phyloP scores from a whole-genome alignment of 2,113 vertebrate genomes.

The Nannobrachium achirus region DNA sequence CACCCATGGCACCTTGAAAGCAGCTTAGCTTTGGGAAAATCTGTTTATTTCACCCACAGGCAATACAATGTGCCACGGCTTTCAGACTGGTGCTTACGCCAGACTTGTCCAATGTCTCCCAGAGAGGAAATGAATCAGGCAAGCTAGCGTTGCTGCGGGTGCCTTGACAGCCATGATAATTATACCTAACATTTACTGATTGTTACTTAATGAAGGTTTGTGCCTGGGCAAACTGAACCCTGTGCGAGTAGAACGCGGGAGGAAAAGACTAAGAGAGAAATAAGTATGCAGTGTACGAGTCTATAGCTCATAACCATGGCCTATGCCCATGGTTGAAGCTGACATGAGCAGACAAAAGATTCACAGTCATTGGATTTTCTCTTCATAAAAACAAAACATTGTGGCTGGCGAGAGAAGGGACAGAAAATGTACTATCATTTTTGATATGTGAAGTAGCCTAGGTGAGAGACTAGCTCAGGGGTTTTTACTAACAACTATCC shows the following conservation, averaged over 20 bases:
- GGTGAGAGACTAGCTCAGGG: conserved; percentile 57
- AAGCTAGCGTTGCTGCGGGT: conserved; percentile 87
- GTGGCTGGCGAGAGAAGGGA: conserved; percentile 44
- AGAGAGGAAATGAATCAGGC: conserved; percentile 76
- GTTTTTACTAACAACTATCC: conserved; percentile 20
- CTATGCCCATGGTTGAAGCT: conserved; percentile 37
- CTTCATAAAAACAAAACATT: conserved; percentile 24
- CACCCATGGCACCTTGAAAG: conserved; percentile 34
- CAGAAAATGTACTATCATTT: conserved; percentile 54
- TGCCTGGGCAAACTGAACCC: conserved; percentile 87
- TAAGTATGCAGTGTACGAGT: conserved; percentile 15
- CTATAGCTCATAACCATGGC: conserved; percentile 35
- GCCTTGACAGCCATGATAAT: conserved; percentile 90
- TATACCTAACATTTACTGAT: conserved; percentile 97
- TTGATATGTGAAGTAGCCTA: conserved; percentile 42
- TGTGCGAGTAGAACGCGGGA: conserved; percentile 80
- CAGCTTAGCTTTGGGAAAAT: conserved; percentile 26
- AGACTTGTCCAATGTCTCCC: conserved; percentile 82
- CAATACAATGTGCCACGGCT: conserved; percentile 1
- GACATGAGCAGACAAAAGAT: conserved; percentile 41
- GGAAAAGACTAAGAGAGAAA: conserved; percentile 9
- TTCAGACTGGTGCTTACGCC: conserved; percentile 9
- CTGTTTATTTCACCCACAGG: conserved; percentile 37
- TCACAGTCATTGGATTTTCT: conserved; percentile 47
- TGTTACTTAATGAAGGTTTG: conserved; percentile 94